phyloP scores from a whole-genome alignment of 1,140 invertebrate species.

The Drosophila novamexicana region DNA sequence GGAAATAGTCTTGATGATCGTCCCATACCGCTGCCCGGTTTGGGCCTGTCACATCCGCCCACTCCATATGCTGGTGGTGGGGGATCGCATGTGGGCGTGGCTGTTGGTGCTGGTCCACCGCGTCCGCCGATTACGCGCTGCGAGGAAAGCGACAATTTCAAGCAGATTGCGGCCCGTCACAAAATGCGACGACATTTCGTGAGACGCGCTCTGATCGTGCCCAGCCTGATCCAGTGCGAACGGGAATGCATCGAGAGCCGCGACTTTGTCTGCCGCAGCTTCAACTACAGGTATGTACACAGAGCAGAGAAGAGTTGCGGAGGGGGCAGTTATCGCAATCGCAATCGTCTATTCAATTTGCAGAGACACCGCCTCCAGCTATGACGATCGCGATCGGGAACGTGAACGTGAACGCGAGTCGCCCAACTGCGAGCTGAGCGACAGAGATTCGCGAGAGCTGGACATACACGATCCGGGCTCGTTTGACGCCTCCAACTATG shows the following conservation, averaged over 20 bases:
- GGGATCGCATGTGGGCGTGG: conserved; percentile 51
- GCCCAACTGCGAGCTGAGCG: conserved; percentile 95
- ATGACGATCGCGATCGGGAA: conserved; percentile 86
- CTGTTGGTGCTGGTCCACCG: conserved; percentile 64
- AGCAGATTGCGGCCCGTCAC: conserved; percentile 90
- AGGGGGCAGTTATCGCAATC: conserved; percentile 28
- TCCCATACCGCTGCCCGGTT: conserved; percentile 68
- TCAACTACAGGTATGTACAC: conserved; percentile 89
- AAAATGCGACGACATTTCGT: conserved; percentile 92
- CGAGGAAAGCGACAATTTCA: conserved; percentile 91
- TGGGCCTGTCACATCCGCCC: conserved; percentile 59
- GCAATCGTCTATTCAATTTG: conserved; percentile 69
- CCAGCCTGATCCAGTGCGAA: conserved; percentile 91
- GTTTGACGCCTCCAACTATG: conserved; percentile 94
- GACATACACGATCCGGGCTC: conserved; percentile 93
- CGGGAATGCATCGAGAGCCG: conserved; percentile 92
- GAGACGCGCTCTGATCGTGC: conserved; percentile 89
- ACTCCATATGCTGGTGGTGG: conserved; percentile 48
- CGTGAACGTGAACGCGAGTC: conserved; percentile 85
- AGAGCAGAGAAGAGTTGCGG: conserved; percentile 20
- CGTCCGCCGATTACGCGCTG: conserved; percentile 86
- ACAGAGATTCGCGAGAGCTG: conserved; percentile 92
- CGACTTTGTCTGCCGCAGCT: conserved; percentile 94
- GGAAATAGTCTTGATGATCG: conserved; percentile 67
- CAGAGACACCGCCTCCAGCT: conserved; percentile 86